Percentiles rank a stretch among this genome's conserved stretches.
Conservation (phyloP, 35 echinoderm and acorn worm genomes). For the Apostichopus parvimensis region DNA sequence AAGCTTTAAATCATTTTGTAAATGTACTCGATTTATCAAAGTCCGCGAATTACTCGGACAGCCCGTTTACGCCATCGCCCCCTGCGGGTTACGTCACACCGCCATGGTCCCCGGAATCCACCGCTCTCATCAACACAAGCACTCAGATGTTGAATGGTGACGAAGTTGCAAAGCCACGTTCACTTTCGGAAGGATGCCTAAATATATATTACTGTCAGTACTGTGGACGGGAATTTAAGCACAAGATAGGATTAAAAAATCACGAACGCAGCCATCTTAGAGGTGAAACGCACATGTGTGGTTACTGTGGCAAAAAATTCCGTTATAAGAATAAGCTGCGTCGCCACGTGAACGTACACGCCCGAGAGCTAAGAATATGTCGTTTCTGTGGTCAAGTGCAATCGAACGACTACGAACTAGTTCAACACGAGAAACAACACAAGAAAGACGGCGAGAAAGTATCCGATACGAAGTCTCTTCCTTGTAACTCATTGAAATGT, state of each 20-base stretch:
- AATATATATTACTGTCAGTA: constrained; percentile 39
- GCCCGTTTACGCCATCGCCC: background rate
- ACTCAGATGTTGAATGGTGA: too few relatives aligned
- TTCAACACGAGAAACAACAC: constrained; percentile 88
- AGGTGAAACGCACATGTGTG: constrained; percentile 63
- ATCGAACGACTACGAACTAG: constrained; percentile 78
- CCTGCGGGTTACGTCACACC: background rate
- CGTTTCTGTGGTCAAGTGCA: constrained; percentile 67
- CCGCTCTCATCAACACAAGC: background rate
- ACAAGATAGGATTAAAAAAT: constrained; percentile 76
- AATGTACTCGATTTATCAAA: background rate
- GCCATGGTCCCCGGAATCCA: background rate
- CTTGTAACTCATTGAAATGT: background rate
- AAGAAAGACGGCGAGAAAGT: constrained; percentile 25
- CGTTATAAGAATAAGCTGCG: constrained; percentile 81
- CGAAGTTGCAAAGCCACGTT: background rate
- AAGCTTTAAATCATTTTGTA: background rate
- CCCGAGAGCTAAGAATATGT: constrained; percentile 73
- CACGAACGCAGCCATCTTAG: constrained; percentile 74
- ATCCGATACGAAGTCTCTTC: background rate
- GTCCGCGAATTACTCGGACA: background rate
- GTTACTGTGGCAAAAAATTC: constrained; percentile 66
- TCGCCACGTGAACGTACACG: constrained; percentile 75
- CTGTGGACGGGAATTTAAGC: constrained; percentile 69
- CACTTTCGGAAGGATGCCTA: background rate